phyloP scores from a whole-genome alignment of 2,113 vertebrate species.

The rat (Rattus norvegicus) region GRCr8 NC_086024.1:78609001-78609500 shows the following conservation, averaged over 20 bases:
- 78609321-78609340: neutral
- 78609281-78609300: neutral
- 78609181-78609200: neutral
- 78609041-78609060: neutral
- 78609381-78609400: constrained; percentile 53
- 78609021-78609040: neutral
- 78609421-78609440: constrained; percentile 31
- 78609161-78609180: neutral
- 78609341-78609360: constrained; percentile 15
- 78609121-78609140: neutral
- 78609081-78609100: neutral
- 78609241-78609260: neutral
- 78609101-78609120: neutral
- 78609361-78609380: constrained; percentile 59
- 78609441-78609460: constrained; percentile 40
- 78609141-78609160: neutral
- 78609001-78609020: neutral
- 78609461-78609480: constrained; percentile 9
- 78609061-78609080: neutral
- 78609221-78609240: neutral
- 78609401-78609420: constrained; percentile 58
- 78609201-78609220: neutral
- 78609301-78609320: neutral
- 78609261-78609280: neutral
- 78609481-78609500: neutral